Evolutionary conservation across 2,888 invertebrate species (phyloP), one percentile per base, ranked within the genome.

Genomic region (Serrognathus titanus): DNA sequence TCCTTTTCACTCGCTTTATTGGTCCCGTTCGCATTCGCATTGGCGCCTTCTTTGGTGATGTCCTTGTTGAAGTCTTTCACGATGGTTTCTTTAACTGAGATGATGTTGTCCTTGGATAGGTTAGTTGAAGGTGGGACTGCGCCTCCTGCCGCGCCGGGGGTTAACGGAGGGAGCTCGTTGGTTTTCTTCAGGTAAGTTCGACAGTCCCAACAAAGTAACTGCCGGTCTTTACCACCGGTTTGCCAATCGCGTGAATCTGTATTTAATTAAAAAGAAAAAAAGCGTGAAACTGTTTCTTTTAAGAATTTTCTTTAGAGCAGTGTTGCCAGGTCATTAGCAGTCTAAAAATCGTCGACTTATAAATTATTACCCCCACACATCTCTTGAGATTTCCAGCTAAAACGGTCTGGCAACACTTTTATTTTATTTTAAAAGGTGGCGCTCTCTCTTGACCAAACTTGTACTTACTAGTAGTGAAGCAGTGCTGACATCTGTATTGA

Each of bases 181-280:
- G 88, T 88, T 71, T 89, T 89, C 76, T 90, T 89, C 73, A 85
- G 85, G 76, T 87, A 86, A 39, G 86, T 77, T 51, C 90, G 83
- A 76, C 91, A 92, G 71, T 90, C 89, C 69, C 84, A 85, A 77
- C 92, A 92, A 51, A 90, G 78, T 36, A 90, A 77, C 55, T 75
- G 76, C 53, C 86, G 82, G 65, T 90, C 88, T 71, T 87, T 88
- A 31, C 88, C 88, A 13, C 85, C 85, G 66, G 87, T 84, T 72
- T 88, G 86, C 85, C 87, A 88, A 73, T 88, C 86, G 69, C 84
- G 82, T 5, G 87, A 87, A 72, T 81, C 87, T 87, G 69, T 31
- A 74, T 65, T 31, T 5, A 6, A 31, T 6, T 5, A 3, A 7
- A 31, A 4, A 20, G 20, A 20, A 4, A 31, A 31, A 31, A 31